Conservation (phyloP, 2,888 invertebrate species). For the Sarcophaga caerulescens region DNA sequence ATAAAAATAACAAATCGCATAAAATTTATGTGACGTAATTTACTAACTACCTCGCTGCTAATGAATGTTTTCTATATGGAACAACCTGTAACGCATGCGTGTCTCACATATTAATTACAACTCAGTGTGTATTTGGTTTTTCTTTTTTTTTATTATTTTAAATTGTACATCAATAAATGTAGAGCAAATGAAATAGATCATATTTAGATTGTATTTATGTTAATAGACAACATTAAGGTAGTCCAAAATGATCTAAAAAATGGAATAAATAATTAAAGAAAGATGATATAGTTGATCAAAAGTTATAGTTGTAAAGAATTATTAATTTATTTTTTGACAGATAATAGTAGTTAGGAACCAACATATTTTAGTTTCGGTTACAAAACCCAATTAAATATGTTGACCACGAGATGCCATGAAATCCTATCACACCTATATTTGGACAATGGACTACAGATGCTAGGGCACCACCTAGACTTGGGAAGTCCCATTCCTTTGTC, state of each 20-base stretch:
- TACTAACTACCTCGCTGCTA: not conserved
- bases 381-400: too few species aligned
- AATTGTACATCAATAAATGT: slow-evolving; percentile 5
- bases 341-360: too few species aligned
- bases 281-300: too few species aligned
- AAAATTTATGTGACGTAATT: slow-evolving; percentile 21
- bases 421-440: too few species aligned
- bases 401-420: too few species aligned
- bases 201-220: not conserved
- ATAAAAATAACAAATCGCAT: not conserved
- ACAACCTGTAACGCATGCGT: slow-evolving; percentile 23
- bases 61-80: slow-evolving; percentile 2
- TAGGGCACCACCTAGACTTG: too few species aligned
- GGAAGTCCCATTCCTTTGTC: too few species aligned
- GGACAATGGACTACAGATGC: too few species aligned
- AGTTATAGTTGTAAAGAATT: too few species aligned
- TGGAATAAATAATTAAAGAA: not conserved
- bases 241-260: not conserved
- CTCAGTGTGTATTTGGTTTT: not conserved
- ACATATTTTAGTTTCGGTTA: too few species aligned
- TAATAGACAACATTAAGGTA: not conserved
- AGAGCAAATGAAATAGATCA: not conserved
- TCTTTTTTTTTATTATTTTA: not conserved
- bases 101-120: slow-evolving; percentile 37
- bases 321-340: too few species aligned